A percentile compares a stretch with the other conserved stretches of the same genome.
phyloP scores from a whole-genome alignment of 2,888 invertebrate species.

The Galeruca laticollis region DNA sequence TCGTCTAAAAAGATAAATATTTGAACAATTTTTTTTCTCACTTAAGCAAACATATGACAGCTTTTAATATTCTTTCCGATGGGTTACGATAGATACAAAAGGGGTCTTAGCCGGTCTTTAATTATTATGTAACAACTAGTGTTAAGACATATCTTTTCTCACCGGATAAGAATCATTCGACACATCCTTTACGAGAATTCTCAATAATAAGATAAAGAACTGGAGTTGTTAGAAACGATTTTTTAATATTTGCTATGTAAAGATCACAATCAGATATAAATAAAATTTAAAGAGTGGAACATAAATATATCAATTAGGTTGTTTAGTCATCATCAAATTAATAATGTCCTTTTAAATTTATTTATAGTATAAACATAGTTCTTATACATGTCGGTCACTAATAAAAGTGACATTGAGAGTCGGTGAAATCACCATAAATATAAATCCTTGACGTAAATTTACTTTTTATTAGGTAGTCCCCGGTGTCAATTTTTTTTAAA shows the following conservation, averaged over 20 bases:
- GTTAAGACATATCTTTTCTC: too few species aligned
- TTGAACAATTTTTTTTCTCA: too few species aligned
- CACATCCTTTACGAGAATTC: too few species aligned
- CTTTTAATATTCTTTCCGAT: too few species aligned
- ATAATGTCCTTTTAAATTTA: neutral
- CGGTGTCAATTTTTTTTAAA: neutral
- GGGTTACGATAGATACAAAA: too few species aligned
- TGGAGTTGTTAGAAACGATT: too few species aligned
- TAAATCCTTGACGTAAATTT: constrained; percentile 6
- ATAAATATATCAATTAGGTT: neutral
- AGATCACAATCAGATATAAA: neutral
- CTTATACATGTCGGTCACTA: neutral
- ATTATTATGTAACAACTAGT: too few species aligned
- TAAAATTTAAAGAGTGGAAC: neutral
- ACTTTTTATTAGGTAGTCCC: constrained; percentile 3
- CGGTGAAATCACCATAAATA: constrained; percentile 1
- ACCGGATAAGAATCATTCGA: too few species aligned
- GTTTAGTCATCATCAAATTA: neutral
- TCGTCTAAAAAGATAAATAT: too few species aligned
- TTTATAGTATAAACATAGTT: neutral
- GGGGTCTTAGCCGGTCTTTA: too few species aligned
- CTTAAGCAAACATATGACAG: too few species aligned
- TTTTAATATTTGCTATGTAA: neutral
- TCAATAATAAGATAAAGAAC: too few species aligned
- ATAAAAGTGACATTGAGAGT: constrained; percentile 14